Percentiles rank a stretch among this genome's conserved stretches.
phyloP scores from a whole-genome alignment of 2,888 invertebrate species.

The Drosophila putrida region DNA sequence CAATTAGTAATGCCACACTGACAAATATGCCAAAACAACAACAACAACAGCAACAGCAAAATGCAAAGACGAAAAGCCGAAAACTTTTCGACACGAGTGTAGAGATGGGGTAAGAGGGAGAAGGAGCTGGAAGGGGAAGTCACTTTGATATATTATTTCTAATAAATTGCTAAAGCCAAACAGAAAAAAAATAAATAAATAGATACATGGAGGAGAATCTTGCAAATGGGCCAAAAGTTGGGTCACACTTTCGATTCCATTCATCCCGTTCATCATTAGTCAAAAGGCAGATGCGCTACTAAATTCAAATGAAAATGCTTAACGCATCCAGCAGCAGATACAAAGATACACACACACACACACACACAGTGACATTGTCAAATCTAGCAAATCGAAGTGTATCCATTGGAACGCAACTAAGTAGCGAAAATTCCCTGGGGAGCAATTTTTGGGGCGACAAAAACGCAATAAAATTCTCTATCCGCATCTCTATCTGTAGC shows the following conservation, averaged over 20 bases:
- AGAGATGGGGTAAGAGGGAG: neutral
- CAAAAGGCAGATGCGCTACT: conserved; percentile 59
- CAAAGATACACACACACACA: conserved; percentile 20
- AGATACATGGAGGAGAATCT: conserved; percentile 27
- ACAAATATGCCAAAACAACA: conserved; percentile 77
- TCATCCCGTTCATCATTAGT: conserved; percentile 66
- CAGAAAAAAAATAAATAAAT: conserved; percentile 17
- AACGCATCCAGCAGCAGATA: conserved; percentile 16
- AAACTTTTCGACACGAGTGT: conserved; percentile 28
- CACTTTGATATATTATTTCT: conserved; percentile 83
- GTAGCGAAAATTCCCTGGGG: conserved; percentile 67
- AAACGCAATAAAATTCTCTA: conserved; percentile 57
- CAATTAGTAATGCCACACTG: conserved; percentile 84
- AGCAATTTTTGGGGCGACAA: conserved; percentile 67
- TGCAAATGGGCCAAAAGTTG: conserved; percentile 71
- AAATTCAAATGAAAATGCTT: conserved; percentile 63
- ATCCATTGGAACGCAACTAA: conserved; percentile 67
- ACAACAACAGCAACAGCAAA: too few relatives aligned
- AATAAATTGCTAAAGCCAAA: conserved; percentile 75
- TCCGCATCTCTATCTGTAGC: conserved; percentile 5
- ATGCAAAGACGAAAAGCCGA: conserved; percentile 24
- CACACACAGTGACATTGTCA: conserved; percentile 52
- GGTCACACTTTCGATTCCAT: conserved; percentile 61
- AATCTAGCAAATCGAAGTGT: conserved; percentile 77
- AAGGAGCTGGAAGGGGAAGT: conserved; percentile 1